Base-by-base conservation (phyloP, 2,113 vertebrate species). In the Actenoides hombroni region DNA sequence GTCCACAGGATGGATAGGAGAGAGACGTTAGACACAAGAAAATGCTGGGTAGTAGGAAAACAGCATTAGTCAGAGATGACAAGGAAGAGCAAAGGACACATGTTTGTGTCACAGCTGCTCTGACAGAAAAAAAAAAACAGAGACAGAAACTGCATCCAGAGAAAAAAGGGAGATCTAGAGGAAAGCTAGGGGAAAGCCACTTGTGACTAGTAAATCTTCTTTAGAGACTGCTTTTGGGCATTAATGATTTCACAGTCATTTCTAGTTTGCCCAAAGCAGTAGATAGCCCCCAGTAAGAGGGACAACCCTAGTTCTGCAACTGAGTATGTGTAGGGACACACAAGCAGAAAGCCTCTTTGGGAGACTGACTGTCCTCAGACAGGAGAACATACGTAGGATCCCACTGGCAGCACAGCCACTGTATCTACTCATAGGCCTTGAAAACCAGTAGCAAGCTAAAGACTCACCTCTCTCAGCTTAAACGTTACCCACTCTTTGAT, bases 401-500 rank as follows among this genome's bases (percentile, higher is more conserved):
- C 61, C 37, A 29, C 25, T 24, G 39, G 40, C 21, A 95, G 35
- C 11, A 21, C 63, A 88, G 51, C 18, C 57, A 44, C 65, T 29
- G 60, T 11, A 60, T n/a, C 46, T 37, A 61, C 15, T 42, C 16
- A 48, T 4, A 90, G 17, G 61, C 57, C 39, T 57, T 69, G 79
- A 83, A 93, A 87, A 13, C 12, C 46, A 40, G 40, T 44, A 87
- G 67, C 51, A 91, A 82, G 39, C 16, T 74, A 59, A 46, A 39
- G 31, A 83, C 97, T 98, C 95, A 99, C 99, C 98, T 99, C 99
- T 96, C 97, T 96, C 49, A 99, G 97, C 93, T 99, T 99, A 48
- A 98, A 95, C 2, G 99, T 99, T 95, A 99, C 99, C 99, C 99
- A 99, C 84, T 99, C 99, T 97, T 99, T 99, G 97, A 99, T 99